Evolutionary conservation across 2,888 invertebrate species (phyloP).

Genomic region (Trissolcus brochymenae): DNA sequence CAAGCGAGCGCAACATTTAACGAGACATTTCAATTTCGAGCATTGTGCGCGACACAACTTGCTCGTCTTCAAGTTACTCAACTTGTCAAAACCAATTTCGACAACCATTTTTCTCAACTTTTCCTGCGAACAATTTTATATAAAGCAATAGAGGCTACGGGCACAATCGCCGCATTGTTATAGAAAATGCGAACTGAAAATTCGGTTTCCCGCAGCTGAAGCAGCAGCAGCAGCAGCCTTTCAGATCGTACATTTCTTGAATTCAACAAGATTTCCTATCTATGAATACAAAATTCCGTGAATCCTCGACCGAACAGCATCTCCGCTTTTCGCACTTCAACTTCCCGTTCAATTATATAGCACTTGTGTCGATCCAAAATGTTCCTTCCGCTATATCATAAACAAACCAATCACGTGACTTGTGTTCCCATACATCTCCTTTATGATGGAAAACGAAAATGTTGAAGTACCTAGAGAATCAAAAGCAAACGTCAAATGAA

Average conservation of each 20-base stretch:
- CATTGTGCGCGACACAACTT: neutral
- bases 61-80: slow-evolving; percentile 2
- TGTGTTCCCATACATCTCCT: neutral
- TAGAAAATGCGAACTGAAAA: neutral
- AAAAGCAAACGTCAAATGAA: neutral
- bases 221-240: too few species aligned
- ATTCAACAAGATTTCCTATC: too few species aligned
- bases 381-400: neutral
- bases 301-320: neutral
- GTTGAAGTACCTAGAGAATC: neutral
- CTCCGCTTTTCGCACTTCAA: neutral
- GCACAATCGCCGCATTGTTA: neutral
- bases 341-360: neutral
- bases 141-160: neutral
- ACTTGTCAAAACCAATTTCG: slow-evolving; percentile 15
- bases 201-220: too few species aligned
- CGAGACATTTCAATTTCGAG: slow-evolving; percentile 15
- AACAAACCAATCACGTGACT: neutral
- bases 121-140: neutral
- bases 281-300: too few species aligned
- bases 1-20: slow-evolving; percentile 9
- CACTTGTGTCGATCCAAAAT: neutral
- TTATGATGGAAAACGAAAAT: too few species aligned
- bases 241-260: too few species aligned
- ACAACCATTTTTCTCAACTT: slow-evolving; percentile 10